These are phyloP conservation scores for Ormyrus nitidulus DNA, from an alignment of 2,888 invertebrate genomes.

Conservation along the genomic window DNA sequence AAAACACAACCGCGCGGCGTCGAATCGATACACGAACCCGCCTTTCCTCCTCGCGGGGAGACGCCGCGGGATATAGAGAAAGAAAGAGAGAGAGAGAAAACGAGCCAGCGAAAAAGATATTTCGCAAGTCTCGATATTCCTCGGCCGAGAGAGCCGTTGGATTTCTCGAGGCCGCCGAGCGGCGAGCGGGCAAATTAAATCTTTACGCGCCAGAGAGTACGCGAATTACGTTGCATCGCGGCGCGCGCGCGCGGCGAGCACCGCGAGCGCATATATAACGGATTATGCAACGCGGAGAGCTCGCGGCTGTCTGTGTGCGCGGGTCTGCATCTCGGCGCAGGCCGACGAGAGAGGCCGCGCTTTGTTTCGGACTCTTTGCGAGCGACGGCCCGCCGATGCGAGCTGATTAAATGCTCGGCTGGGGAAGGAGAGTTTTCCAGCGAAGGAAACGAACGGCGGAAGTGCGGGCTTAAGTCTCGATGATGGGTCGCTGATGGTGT, in stretches of 20 bases:
- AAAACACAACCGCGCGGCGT: too few species aligned
- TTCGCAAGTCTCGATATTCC: constrained; percentile 24
- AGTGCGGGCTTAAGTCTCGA: too few species aligned
- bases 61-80: not conserved
- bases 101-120: constrained; percentile 5
- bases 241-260: not conserved
- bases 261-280: constrained; percentile 34
- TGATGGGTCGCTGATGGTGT: too few species aligned
- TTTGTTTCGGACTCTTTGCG: not conserved
- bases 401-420: too few species aligned
- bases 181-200: constrained; percentile 55
- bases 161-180: constrained; percentile 53
- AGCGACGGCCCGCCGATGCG: too few species aligned
- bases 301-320: not conserved
- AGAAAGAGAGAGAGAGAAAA: not conserved
- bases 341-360: not conserved
- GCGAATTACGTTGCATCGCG: constrained; percentile 50
- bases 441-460: too few species aligned
- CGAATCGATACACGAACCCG: too few species aligned
- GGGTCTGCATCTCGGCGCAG: constrained; percentile 3
- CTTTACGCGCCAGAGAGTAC: constrained; percentile 57
- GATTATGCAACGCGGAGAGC: constrained; percentile 49
- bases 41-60: too few species aligned
- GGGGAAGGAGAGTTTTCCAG: too few species aligned
- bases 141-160: constrained; percentile 23